phyloP scores from a whole-genome alignment of 2,113 vertebrate species.

The Erinaceus europaeus region DNA sequence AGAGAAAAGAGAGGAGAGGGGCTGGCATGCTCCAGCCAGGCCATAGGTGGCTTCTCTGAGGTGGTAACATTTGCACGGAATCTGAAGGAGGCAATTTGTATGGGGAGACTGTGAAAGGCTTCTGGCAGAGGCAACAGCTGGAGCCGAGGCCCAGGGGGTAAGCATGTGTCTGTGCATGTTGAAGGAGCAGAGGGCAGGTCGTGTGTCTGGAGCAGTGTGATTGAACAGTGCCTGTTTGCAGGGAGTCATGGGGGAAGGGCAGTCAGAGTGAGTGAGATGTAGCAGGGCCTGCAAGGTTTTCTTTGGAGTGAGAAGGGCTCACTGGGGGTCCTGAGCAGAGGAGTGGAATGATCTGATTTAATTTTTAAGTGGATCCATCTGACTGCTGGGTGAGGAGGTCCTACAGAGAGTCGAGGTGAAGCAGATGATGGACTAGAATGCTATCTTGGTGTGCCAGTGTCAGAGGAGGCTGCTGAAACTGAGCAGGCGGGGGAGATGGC shows the following conservation, averaged over 20 bases:
- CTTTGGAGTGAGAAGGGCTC: background rate
- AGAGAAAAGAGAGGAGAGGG: background rate
- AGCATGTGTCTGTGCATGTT: background rate
- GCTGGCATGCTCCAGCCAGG: background rate
- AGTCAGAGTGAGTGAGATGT: background rate
- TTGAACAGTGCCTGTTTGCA: no score
- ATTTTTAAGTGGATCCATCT: background rate
- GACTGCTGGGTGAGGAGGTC: background rate
- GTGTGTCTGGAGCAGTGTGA: background rate
- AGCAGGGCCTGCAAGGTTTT: background rate
- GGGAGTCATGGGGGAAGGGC: background rate
- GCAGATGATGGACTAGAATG: background rate
- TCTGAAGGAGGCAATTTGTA: background rate
- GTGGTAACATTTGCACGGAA: background rate
- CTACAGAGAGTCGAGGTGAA: no score
- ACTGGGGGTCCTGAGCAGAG: background rate
- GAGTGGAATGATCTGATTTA: slow-evolving; percentile 1
- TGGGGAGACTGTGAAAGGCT: background rate
- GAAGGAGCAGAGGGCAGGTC: background rate
- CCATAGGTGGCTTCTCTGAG: background rate
- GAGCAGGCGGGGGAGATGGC: background rate
- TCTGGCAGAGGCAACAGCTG: background rate
- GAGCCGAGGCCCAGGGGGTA: background rate
- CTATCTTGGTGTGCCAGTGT: background rate
- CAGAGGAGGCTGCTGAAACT: background rate